phyloP scores from a whole-genome alignment of 2,113 vertebrate species.

The Gallinago paraguaiae region DNA sequence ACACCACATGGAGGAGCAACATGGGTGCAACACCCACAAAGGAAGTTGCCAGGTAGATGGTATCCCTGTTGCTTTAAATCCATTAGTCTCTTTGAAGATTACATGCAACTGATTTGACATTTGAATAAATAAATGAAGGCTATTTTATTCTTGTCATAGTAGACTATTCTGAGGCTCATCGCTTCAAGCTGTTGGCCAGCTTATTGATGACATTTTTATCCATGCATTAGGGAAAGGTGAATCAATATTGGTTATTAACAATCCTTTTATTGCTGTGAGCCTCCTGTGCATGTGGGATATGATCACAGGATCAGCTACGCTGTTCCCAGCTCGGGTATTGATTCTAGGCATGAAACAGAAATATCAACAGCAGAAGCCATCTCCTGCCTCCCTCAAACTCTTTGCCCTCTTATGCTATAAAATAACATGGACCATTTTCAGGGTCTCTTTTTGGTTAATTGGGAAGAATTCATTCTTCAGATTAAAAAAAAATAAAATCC shows the following conservation, averaged over 20 bases:
- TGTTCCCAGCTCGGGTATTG: neutral
- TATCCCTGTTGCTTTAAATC: neutral
- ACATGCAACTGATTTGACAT: neutral
- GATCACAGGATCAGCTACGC: neutral
- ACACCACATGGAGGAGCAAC: rapidly evolving
- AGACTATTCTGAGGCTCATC: neutral
- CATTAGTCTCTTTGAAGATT: rapidly evolving
- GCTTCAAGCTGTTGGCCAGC: constrained; percentile 12
- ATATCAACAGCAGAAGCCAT: neutral
- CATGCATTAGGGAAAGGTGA: neutral
- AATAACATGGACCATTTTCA: neutral
- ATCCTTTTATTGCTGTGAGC: neutral
- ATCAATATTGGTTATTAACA: constrained; percentile 47
- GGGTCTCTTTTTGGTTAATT: neutral
- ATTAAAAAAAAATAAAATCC: neutral
- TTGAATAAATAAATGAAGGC: neutral
- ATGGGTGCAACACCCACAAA: neutral
- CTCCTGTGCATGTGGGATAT: neutral
- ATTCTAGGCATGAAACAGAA: neutral
- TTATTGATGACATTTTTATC: constrained; percentile 29
- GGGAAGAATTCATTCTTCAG: neutral
- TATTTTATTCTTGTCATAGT: constrained; percentile 27
- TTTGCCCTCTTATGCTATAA: neutral
- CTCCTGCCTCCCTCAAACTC: neutral
- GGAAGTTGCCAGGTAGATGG: neutral